Evolutionary conservation across 2,113 vertebrate species (phyloP).

Genomic region (Hyperoodon ampullatus): DNA sequence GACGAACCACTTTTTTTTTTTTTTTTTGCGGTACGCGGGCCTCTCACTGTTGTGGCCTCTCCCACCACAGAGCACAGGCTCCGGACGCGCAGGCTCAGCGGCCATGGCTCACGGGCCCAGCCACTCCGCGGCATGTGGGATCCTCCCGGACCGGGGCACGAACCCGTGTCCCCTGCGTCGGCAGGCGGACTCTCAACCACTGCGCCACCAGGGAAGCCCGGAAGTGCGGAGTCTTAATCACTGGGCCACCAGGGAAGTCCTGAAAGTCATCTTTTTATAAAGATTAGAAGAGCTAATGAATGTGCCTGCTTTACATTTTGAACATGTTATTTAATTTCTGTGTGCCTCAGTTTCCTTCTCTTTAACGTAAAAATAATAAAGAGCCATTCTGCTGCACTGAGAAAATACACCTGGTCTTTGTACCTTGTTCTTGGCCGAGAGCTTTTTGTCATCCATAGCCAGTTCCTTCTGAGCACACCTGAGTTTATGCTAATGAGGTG

Average conservation of each 20-base stretch:
- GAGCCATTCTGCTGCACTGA: background rate
- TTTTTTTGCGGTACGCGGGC: no score
- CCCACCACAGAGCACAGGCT: no score
- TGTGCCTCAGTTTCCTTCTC: background rate
- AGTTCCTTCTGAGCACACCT: background rate
- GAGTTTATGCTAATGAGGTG: background rate
- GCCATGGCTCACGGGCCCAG: no score
- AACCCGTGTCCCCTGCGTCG: no score
- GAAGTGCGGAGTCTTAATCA: no score
- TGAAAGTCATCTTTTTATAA: background rate
- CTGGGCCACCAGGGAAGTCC: background rate
- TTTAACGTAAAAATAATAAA: background rate
- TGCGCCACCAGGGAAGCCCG: no score
- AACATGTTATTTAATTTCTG: background rate
- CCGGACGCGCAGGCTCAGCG: fast-evolving
- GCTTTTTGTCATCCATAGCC: background rate
- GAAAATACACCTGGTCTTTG: background rate
- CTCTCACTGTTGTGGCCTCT: no score
- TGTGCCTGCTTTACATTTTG: background rate
- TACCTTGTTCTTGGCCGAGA: background rate
- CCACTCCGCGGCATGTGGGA: fast-evolving
- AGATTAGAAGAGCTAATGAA: background rate
- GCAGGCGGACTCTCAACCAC: no score
- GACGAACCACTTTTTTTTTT: background rate
- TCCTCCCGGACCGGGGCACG: no score